These are phyloP conservation scores for Trachops cirrhosus DNA, from an alignment of 2,797 vertebrate genomes.

Conservation along the genomic window DNA sequence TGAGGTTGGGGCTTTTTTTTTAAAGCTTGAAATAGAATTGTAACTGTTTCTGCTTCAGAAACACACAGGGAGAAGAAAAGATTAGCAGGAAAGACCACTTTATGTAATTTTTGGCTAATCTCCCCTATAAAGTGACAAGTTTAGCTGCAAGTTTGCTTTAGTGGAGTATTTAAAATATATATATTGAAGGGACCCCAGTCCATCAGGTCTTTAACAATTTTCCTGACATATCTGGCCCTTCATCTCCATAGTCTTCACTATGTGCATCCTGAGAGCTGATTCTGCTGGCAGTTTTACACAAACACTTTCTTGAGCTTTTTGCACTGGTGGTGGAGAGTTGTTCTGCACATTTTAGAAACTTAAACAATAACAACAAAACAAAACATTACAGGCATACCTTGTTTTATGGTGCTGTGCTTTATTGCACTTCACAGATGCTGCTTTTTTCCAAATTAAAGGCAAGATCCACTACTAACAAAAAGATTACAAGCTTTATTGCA, in stretches of 20 bases:
- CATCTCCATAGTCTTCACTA: not conserved
- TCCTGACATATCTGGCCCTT: not conserved
- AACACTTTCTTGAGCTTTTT: not conserved
- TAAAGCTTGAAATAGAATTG: slow-evolving; percentile 33
- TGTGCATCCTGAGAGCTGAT: not conserved
- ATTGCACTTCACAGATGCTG: not conserved
- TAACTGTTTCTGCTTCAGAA: slow-evolving; percentile 37
- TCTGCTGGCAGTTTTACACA: not conserved
- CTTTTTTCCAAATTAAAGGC: not conserved
- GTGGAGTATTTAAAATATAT: not conserved
- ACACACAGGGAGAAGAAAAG: slow-evolving; percentile 11
- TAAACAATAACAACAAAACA: not conserved
- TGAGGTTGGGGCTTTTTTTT: slow-evolving; percentile 35
- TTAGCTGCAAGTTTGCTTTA: slow-evolving; percentile 26
- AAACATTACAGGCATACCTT: not conserved
- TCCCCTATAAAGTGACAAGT: not conserved
- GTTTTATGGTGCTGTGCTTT: not conserved
- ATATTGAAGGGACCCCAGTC: not conserved
- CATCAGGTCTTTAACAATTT: not conserved
- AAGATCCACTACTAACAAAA: not conserved
- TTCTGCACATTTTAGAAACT: not conserved
- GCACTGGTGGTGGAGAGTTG: not conserved
- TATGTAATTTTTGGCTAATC: not conserved
- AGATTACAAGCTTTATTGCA: not conserved
- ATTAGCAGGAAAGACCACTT: not conserved